These are phyloP conservation scores for Drosophila pandora DNA, from an alignment of 1,140 invertebrate species.

Conservation along the genomic window DNA sequence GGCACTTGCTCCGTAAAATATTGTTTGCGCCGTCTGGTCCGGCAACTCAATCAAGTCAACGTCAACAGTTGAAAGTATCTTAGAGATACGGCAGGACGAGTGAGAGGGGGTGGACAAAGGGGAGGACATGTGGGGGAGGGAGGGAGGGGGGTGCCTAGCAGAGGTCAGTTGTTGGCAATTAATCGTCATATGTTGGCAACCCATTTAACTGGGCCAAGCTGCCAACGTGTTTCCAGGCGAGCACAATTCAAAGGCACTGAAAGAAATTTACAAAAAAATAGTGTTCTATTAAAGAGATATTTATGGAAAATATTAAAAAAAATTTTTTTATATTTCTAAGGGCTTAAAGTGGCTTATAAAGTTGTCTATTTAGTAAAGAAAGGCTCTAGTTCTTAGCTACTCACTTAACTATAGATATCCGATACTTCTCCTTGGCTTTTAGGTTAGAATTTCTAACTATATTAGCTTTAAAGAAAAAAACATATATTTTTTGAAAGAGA, in stretches of 20 bases:
- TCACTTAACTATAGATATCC: too few species aligned
- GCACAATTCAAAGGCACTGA: neutral
- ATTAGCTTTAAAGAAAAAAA: too few species aligned
- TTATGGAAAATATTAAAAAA: neutral
- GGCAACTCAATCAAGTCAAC: slow-evolving; percentile 26
- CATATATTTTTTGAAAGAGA: too few species aligned
- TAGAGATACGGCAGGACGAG: neutral
- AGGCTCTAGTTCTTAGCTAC: too few species aligned
- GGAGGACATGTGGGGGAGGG: neutral
- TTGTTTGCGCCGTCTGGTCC: slow-evolving; percentile 21
- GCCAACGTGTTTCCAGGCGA: slow-evolving; percentile 9
- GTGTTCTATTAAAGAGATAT: too few species aligned
- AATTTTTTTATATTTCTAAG: too few species aligned
- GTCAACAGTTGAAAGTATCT: slow-evolving; percentile 17
- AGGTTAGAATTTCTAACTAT: too few species aligned
- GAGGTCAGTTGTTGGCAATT: slow-evolving; percentile 35
- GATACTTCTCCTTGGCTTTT: too few species aligned
- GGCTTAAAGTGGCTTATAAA: too few species aligned
- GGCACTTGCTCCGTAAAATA: slow-evolving; percentile 10
- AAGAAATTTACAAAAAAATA: neutral
- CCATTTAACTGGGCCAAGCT: slow-evolving; percentile 35
- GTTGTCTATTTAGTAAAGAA: too few species aligned
- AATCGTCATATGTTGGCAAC: slow-evolving; percentile 30
- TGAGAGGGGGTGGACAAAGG: neutral
- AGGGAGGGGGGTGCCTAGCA: neutral